Evolutionary conservation across 1,140 invertebrate species (phyloP).

Genomic region (Drosophila kohkoa): DNA sequence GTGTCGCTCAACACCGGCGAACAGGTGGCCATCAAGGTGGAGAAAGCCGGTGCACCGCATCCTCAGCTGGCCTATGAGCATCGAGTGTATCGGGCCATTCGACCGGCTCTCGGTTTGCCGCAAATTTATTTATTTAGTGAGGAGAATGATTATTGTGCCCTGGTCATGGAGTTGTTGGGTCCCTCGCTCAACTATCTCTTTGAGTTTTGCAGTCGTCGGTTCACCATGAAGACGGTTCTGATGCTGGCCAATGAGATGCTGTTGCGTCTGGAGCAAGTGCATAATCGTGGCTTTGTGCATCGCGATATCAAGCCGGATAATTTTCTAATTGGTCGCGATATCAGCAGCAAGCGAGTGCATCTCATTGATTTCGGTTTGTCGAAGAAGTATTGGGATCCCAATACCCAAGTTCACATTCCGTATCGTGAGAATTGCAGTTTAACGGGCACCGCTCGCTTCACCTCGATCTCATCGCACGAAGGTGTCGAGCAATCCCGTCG

Average conservation of each 20-base stretch:
- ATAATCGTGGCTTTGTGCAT: conserved; percentile 97
- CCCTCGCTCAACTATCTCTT: conserved; percentile 98
- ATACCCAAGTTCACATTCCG: conserved; percentile 93
- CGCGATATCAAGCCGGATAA: conserved; percentile 98
- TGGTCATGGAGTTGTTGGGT: conserved; percentile 98
- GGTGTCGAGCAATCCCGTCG: conserved; percentile 95
- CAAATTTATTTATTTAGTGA: conserved; percentile 95
- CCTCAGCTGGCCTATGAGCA: conserved; percentile 97
- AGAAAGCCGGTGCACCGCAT: conserved; percentile 94
- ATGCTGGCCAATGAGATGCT: conserved; percentile 98
- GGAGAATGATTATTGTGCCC: conserved; percentile 95
- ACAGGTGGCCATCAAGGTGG: conserved; percentile 98
- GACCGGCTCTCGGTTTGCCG: conserved; percentile 96
- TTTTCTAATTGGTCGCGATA: conserved; percentile 98
- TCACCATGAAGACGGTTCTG: conserved; percentile 98
- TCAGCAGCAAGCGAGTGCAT: conserved; percentile 96
- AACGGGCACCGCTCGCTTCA: conserved; percentile 97
- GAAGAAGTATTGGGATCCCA: conserved; percentile 96
- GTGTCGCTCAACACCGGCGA: conserved; percentile 97
- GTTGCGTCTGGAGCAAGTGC: conserved; percentile 95
- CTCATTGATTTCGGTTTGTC: conserved; percentile 98
- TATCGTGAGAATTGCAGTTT: conserved; percentile 98
- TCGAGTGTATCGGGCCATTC: conserved; percentile 95
- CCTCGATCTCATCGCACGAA: conserved; percentile 97
- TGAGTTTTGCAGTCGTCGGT: conserved; percentile 96